Evolutionary conservation across 2,797 vertebrate species (phyloP).

Genomic region (Coluber constrictor): DNA sequence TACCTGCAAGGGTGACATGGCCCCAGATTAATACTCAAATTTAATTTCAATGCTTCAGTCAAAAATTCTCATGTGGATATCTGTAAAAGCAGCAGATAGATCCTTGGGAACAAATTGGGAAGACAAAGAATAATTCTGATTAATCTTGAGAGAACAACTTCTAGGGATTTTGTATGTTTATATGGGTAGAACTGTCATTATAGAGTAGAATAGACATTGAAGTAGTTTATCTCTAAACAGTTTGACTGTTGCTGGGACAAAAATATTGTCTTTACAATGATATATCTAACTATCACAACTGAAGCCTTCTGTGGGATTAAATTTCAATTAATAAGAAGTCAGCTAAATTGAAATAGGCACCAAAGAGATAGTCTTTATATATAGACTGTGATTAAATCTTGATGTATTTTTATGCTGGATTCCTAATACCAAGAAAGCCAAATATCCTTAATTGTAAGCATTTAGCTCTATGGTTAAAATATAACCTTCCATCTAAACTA

Average conservation of each 20-base stretch:
- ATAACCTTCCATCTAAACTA: background rate
- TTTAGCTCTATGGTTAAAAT: background rate
- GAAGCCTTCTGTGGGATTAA: background rate
- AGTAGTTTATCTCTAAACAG: background rate
- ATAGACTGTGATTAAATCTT: background rate
- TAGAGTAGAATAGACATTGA: background rate
- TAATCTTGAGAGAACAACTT: background rate
- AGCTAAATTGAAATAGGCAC: constrained; percentile 51
- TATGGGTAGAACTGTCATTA: background rate
- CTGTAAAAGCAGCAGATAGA: background rate
- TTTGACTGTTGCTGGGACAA: background rate
- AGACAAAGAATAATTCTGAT: background rate
- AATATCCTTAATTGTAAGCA: background rate
- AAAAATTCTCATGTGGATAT: background rate
- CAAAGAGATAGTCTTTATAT: constrained; percentile 15
- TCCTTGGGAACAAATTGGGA: background rate
- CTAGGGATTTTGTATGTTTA: background rate
- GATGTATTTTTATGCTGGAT: background rate
- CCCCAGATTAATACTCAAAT: background rate
- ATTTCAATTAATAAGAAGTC: constrained; percentile 33
- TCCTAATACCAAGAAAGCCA: background rate
- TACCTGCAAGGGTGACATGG: background rate
- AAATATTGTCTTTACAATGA: background rate
- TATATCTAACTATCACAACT: background rate
- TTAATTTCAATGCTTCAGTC: background rate